Percentiles rank a stretch among this genome's conserved stretches.
Conservation (phyloP, 2,113 vertebrate genomes). For the Lipophrys pholis region DNA sequence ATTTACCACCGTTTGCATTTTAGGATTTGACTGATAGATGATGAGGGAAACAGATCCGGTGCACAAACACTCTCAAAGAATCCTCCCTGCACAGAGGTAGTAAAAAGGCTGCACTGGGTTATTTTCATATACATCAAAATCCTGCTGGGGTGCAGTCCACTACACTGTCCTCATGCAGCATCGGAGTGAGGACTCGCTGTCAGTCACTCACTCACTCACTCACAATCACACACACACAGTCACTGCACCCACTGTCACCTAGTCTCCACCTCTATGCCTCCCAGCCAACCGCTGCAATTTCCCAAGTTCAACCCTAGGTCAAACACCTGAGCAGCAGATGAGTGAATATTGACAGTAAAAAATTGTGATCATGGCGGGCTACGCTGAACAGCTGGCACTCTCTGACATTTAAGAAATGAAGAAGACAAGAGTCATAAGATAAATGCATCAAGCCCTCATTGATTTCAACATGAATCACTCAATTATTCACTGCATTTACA, state of each 20-base stretch:
- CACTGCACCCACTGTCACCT: conserved; percentile 48
- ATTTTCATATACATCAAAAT: conserved; percentile 32
- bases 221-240: conserved; percentile 10
- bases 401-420: conserved; percentile 70
- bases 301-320: conserved; percentile 71
- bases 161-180: conserved; percentile 54
- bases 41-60: background rate
- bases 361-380: conserved; percentile 15
- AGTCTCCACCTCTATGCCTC: conserved; percentile 54
- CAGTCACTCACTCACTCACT: conserved; percentile 7
- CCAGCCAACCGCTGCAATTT: conserved; percentile 59
- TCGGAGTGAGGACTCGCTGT: conserved; percentile 50
- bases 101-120: conserved; percentile 12
- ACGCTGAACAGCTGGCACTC: conserved; percentile 52
- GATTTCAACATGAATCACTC: conserved; percentile 65
- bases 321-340: conserved; percentile 51
- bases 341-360: conserved; percentile 22
- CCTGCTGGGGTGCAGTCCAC: conserved; percentile 27
- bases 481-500: conserved; percentile 66
- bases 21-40: background rate
- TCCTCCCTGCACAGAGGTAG: background rate
- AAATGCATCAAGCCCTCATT: conserved; percentile 52
- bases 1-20: background rate
- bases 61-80: background rate
- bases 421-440: conserved; percentile 54